These are phyloP conservation scores for Delia radicum DNA, from an alignment of 1,140 invertebrate genomes.

Conservation along the genomic window DNA sequence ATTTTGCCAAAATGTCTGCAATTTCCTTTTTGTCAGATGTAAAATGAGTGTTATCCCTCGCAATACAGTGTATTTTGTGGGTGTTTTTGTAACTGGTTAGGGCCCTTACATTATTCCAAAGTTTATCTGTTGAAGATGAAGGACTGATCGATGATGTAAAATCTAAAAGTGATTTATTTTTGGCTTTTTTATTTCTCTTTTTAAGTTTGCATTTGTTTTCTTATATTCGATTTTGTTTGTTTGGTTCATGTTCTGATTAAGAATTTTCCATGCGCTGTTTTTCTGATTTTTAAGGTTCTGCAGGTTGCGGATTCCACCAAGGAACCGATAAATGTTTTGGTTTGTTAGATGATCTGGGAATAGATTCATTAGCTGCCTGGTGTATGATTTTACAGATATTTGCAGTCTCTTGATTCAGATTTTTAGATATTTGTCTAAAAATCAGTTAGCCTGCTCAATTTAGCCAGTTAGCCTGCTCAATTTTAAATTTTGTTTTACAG, in stretches of 20 bases:
- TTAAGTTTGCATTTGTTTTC: conserved; percentile 11
- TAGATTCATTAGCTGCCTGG: conserved; percentile 1
- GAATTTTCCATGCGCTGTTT: neutral
- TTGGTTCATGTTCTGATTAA: neutral
- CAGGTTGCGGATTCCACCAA: neutral
- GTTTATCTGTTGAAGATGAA: conserved; percentile 9
- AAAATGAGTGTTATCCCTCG: neutral
- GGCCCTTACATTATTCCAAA: conserved; percentile 28
- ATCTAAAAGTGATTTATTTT: conserved; percentile 19
- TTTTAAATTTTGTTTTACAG: neutral
- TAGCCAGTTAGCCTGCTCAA: conserved; percentile 3
- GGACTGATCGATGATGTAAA: conserved; percentile 28
- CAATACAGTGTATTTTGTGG: conserved; percentile 24
- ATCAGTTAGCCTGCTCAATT: conserved; percentile 7
- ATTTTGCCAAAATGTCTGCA: neutral
- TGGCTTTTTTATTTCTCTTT: conserved; percentile 25
- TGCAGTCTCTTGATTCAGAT: neutral
- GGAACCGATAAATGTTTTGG: neutral
- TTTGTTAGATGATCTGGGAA: conserved; percentile 4
- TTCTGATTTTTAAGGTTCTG: neutral
- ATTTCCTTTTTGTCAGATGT: neutral
- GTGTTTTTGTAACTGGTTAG: conserved; percentile 26
- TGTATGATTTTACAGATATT: neutral
- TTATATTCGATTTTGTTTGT: neutral
- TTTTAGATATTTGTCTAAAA: neutral